phyloP scores from a whole-genome alignment of 2,113 vertebrate species.

The Cheilinus undulatus region DNA sequence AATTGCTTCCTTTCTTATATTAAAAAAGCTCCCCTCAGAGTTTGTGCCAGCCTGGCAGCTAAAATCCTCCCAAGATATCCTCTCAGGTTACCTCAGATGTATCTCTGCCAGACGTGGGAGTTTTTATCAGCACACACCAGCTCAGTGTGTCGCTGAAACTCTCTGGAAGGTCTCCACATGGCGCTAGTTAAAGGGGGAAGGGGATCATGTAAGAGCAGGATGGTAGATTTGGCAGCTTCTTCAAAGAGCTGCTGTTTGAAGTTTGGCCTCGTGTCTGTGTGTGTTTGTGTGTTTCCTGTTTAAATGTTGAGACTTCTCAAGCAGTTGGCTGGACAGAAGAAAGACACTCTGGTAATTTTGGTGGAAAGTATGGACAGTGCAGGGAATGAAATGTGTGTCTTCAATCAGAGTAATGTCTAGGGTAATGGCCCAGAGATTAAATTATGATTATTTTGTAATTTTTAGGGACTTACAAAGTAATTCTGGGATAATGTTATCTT shows the following conservation, averaged over 20 bases:
- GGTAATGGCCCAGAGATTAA: slow-evolving; percentile 19
- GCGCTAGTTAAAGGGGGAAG: slow-evolving; percentile 50
- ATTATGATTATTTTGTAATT: slow-evolving; percentile 19
- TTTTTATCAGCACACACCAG: slow-evolving; percentile 59
- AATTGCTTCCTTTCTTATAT: slow-evolving; percentile 43
- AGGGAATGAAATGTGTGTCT: slow-evolving; percentile 9
- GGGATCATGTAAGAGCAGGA: slow-evolving; percentile 45
- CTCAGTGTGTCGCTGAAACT: slow-evolving; percentile 49
- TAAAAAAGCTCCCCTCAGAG: slow-evolving; percentile 25
- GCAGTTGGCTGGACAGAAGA: slow-evolving; percentile 31
- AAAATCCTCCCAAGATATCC: slow-evolving; percentile 11
- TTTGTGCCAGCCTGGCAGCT: slow-evolving; percentile 51
- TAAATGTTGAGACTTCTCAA: slow-evolving; percentile 36
- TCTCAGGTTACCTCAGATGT: slow-evolving; percentile 59
- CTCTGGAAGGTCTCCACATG: slow-evolving; percentile 73
- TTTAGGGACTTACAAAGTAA: slow-evolving; percentile 5
- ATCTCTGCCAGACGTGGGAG: slow-evolving; percentile 40
- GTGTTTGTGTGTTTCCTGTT: slow-evolving; percentile 43
- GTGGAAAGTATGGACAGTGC: slow-evolving; percentile 31
- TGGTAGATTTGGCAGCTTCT: slow-evolving; percentile 63
- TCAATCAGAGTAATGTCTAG: slow-evolving; percentile 13
- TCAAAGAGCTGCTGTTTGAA: slow-evolving; percentile 68
- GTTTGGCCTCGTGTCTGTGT: slow-evolving; percentile 25
- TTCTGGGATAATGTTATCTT: not conserved
- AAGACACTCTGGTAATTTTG: slow-evolving; percentile 35